These are phyloP conservation scores for Macrotis lagotis DNA, from an alignment of 2,113 vertebrate species.

Conservation along the genomic window DNA sequence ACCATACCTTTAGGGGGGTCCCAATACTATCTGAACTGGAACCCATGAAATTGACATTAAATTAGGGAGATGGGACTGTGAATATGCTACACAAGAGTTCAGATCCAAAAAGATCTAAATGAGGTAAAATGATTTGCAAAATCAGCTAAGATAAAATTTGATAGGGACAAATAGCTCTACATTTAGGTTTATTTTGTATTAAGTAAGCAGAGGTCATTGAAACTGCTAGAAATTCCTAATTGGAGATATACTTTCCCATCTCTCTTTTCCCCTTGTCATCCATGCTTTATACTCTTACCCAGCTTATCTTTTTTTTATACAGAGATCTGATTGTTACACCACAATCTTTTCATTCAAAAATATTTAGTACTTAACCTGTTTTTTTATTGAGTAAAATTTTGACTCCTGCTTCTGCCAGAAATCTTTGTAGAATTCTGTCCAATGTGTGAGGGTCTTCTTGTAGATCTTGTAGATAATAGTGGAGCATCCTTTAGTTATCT, in stretches of 20 bases:
- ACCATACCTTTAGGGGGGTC: too few species aligned
- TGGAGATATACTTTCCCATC: not conserved
- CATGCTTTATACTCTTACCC: not conserved
- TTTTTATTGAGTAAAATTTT: not conserved
- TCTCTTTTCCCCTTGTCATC: not conserved
- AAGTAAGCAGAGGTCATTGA: not conserved
- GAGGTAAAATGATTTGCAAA: too few species aligned
- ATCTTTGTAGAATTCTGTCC: not conserved
- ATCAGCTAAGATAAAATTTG: too few species aligned
- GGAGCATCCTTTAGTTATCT: not conserved
- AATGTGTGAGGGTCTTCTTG: not conserved
- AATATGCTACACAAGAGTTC: too few species aligned
- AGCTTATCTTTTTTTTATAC: not conserved
- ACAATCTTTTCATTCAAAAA: not conserved
- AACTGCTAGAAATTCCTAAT: not conserved
- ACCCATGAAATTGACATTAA: too few species aligned
- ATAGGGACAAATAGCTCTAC: too few species aligned
- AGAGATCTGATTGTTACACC: not conserved
- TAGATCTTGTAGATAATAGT: not conserved
- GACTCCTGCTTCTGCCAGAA: not conserved
- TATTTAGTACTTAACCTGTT: not conserved
- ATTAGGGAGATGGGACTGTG: too few species aligned
- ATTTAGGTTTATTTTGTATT: too few species aligned
- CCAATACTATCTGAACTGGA: too few species aligned
- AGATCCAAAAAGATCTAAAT: too few species aligned